phyloP scores from a whole-genome alignment of 2,797 vertebrate species.

The Aldrovandia affinis region DNA sequence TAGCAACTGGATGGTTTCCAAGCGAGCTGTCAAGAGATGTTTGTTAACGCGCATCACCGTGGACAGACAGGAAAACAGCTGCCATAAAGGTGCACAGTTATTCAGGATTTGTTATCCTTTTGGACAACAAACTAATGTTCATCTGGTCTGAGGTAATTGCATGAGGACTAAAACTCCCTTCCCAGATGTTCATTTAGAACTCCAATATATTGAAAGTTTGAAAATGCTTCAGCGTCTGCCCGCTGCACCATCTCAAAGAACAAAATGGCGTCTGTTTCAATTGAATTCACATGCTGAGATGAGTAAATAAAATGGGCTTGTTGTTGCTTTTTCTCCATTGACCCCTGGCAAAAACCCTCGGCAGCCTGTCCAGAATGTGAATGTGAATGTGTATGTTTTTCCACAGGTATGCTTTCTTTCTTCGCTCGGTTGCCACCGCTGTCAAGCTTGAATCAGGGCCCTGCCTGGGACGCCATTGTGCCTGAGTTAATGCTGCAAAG shows the following conservation, averaged over 20 bases:
- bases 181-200: conserved; percentile 10
- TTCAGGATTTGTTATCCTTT: neutral
- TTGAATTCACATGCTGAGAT: too few species aligned
- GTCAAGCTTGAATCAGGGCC: neutral
- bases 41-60: neutral
- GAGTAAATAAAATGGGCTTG: neutral
- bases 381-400: neutral
- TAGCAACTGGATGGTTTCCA: neutral
- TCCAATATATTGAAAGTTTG: neutral
- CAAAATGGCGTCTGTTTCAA: too few species aligned
- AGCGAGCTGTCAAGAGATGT: neutral
- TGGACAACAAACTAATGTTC: neutral
- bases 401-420: neutral
- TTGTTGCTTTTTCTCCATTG: neutral
- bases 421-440: neutral
- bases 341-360: neutral
- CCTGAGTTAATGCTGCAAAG: neutral
- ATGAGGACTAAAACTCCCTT: conserved; percentile 4
- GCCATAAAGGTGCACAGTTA: neutral
- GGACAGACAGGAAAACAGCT: neutral
- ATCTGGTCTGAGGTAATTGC: neutral
- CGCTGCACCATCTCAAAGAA: neutral
- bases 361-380: neutral
- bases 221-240: neutral
- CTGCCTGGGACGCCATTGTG: conserved; percentile 1